Base-by-base conservation (phyloP, 2,797 vertebrate species). In the Leptatherina wallacei region DNA sequence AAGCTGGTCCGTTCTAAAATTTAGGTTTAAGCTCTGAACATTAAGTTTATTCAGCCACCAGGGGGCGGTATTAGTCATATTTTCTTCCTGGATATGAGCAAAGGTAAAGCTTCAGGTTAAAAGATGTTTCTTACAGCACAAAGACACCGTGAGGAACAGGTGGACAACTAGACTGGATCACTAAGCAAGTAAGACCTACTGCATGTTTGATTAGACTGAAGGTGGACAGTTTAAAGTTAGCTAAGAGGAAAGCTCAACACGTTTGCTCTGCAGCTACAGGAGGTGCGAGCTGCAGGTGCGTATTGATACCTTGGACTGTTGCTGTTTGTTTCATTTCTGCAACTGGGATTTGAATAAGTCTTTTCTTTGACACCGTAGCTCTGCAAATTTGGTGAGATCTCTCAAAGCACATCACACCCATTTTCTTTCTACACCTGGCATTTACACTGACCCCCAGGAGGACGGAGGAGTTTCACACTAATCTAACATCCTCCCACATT, bases 401-500 rank as follows among this genome's bases (percentile, higher is more conserved):
- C 4, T 61, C 24, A 20, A 30, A 10, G 10, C 61, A 42, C 56
- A 42, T 71, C 76, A 49, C 72, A 66, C 70, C 22, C 33, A 42
- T 70, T 67, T 73, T 71, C 40, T 68, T 1, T 69, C 42, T 27
- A 18, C 78, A 74, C 66, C 83, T 82, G 65, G 61, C 60, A 58
- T 60, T 38, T 65, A 10, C 69, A 49, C 32, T 55, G 18, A 44
- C 59, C 18, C 71, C 35, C 24, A 11, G 1, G 33, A 80, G 67
- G 33, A 59, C 75, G 1, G 3, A 78, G 71, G 81, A 73, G 77
- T 76, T 72, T 89, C 68, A 80, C 89, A 84, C 83, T 60, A 16
- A 82, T 87, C 71, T 78, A 58, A 79, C 62, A 75, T 77, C 65
- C 67, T 79, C 38, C 5, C 22, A 36, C 66, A n/a, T 38, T 9